Base-by-base conservation (phyloP, 1,140 invertebrate genomes). In the Wasmannia auropunctata region DNA sequence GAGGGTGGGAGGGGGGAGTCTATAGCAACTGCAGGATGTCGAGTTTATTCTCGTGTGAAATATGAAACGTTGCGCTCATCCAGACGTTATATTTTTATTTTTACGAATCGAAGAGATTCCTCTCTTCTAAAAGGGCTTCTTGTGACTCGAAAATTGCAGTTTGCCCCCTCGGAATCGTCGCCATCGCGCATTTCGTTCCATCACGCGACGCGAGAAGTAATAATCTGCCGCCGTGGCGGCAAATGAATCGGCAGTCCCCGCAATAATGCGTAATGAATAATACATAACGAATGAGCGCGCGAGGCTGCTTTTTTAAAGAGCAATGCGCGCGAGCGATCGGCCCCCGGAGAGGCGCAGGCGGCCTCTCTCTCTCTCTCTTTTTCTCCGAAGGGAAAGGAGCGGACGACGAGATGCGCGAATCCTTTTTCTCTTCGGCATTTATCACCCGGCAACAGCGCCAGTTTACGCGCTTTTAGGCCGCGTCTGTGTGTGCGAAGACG, bases 381-480 rank as follows among this genome's bases (percentile, higher is more conserved):
- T 46, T 54, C 11, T 31, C 62, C n/a, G 40, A 37, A 77, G 62
- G 16, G 63, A 22, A 28, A 31, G 37, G 46, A 69, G 25, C 56
- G 80, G 79, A 43, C 85, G 70, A 77, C 69, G 69, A 37, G 62
- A 51, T 67, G 89, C 84, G 90, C 79, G 89, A 87, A 89, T 89
- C 58, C 76, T 85, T 63, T 77, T 70, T 85, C 83, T 85, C 87
- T 51, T 46, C 49, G 80, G 63, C 85, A 91, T 91, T 91, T 91
- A 89, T 91, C 89, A 91, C 69, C 22, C 58, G 31, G 49, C 79
- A 74, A 90, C 84, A 69, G 87, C 63, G 85, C 77, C 86, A 91
- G 86, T 90, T 90, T 90, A 91, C 79, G 86, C 89, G 87, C 90
- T 88, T 90, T 90, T 88, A 86, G 60, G 22, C 70, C 56, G 58